A percentile compares a stretch with the other conserved stretches of the same genome.
Evolutionary conservation across 2,888 invertebrate species (phyloP).

Genomic region (Drosophila monieri): DNA sequence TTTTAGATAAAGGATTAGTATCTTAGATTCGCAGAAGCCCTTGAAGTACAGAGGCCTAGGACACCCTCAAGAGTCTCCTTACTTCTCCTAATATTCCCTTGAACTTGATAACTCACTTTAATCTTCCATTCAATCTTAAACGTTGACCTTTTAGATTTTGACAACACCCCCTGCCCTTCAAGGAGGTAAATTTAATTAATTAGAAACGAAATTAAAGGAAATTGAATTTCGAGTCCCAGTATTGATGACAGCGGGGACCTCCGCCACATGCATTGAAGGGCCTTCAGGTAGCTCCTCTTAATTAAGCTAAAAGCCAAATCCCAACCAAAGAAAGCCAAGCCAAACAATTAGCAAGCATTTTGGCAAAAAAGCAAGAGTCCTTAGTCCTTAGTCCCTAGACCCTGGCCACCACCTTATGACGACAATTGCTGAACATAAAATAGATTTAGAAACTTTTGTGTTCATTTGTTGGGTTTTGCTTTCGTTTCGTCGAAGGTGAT

Average conservation of each 20-base stretch:
- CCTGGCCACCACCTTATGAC: slow-evolving; percentile 16
- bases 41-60: no score
- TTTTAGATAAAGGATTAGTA: no score
- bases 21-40: no score
- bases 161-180: background rate
- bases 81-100: no score
- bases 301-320: slow-evolving; percentile 39
- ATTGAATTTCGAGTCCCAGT: slow-evolving; percentile 32
- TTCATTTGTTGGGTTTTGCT: background rate
- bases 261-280: slow-evolving; percentile 4
- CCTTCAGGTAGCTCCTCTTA: slow-evolving; percentile 11
- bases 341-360: slow-evolving; percentile 32
- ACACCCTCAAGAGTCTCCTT: no score
- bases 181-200: slow-evolving; percentile 42
- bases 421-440: slow-evolving; percentile 16
- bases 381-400: slow-evolving; percentile 10
- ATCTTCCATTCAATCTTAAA: background rate
- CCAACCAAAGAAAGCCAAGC: slow-evolving; percentile 9
- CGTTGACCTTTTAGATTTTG: slow-evolving; percentile 9
- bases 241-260: slow-evolving; percentile 21
- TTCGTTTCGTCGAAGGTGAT: slow-evolving; percentile 9
- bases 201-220: slow-evolving; percentile 33
- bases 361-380: background rate
- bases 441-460: background rate
- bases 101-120: no score